These are phyloP conservation scores for Ranitomeya imitator DNA, from an alignment of 2,113 vertebrate genomes.

Conservation along the genomic window DNA sequence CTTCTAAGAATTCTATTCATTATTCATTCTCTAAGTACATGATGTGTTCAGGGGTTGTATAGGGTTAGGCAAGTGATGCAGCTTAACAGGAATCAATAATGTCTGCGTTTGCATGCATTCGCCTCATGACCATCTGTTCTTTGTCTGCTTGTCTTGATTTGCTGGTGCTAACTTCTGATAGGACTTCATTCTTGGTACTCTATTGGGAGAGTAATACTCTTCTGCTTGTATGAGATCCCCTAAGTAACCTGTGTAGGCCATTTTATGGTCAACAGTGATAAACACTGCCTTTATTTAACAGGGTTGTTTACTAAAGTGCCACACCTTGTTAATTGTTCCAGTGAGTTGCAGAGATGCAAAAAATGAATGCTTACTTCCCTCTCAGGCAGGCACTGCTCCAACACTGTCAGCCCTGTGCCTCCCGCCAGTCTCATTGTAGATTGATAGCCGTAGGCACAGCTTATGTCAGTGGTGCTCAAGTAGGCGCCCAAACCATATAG, in stretches of 20 bases:
- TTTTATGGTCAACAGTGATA: background rate
- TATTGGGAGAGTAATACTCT: background rate
- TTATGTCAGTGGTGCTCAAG: too few relatives aligned
- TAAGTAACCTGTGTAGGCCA: background rate
- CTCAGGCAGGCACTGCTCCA: too few relatives aligned
- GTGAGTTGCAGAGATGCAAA: too few relatives aligned
- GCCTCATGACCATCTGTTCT: background rate
- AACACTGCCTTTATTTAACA: background rate
- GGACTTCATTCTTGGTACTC: background rate
- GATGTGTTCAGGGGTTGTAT: background rate
- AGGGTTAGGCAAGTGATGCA: background rate
- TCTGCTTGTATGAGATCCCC: background rate
- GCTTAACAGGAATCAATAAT: background rate
- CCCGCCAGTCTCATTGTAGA: too few relatives aligned
- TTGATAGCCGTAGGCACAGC: too few relatives aligned
- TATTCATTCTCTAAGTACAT: background rate
- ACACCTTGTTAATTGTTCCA: too few relatives aligned
- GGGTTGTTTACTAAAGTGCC: too few relatives aligned
- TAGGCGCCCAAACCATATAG: too few relatives aligned
- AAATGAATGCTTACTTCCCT: too few relatives aligned
- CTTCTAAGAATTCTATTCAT: too few relatives aligned
- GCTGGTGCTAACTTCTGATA: background rate
- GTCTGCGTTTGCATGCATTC: background rate
- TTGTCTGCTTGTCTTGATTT: background rate
- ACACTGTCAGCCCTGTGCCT: too few relatives aligned